Evolutionary conservation across 2,797 vertebrate species (phyloP).

Genomic region (Oryzias dopingdopingensis): DNA sequence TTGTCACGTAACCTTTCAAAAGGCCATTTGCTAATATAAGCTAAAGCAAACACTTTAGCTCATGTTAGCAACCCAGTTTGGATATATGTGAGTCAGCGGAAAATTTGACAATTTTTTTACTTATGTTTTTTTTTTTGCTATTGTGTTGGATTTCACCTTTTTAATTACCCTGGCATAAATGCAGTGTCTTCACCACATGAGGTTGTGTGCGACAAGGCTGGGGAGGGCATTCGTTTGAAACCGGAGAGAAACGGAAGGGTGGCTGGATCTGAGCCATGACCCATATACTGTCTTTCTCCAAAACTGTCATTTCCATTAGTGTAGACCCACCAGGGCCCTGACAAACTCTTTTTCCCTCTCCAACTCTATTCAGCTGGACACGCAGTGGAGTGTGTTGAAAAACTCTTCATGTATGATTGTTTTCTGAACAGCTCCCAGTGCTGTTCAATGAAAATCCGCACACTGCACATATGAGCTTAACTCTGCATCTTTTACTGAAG

Average conservation of each 20-base stretch:
- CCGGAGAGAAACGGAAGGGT: slow-evolving; percentile 57
- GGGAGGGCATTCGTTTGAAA: slow-evolving; percentile 64
- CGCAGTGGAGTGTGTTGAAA: slow-evolving; percentile 55
- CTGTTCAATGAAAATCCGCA: slow-evolving; percentile 48
- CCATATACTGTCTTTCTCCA: slow-evolving; percentile 66
- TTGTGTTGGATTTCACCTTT: slow-evolving; percentile 64
- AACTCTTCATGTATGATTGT: slow-evolving; percentile 64
- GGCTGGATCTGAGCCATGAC: slow-evolving; percentile 71
- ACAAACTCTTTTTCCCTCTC: slow-evolving; percentile 67
- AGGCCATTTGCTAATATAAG: slow-evolving; percentile 45
- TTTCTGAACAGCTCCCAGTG: slow-evolving; percentile 51
- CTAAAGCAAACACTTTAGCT: slow-evolving; percentile 25
- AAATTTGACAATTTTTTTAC: slow-evolving; percentile 50
- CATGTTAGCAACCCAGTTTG: slow-evolving; percentile 35
- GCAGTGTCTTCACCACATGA: slow-evolving; percentile 51
- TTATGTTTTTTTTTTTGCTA: slow-evolving; percentile 44
- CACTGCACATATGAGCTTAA: slow-evolving; percentile 17
- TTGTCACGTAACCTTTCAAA: slow-evolving; percentile 47
- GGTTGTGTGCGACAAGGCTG: slow-evolving; percentile 56
- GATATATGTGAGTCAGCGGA: slow-evolving; percentile 38
- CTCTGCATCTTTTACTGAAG: slow-evolving; percentile 12
- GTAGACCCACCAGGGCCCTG: slow-evolving; percentile 63
- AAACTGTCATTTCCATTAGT: slow-evolving; percentile 75
- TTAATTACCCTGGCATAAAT: slow-evolving; percentile 59
- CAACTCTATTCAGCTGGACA: slow-evolving; percentile 65